Percentiles rank a stretch among this genome's conserved stretches.
phyloP scores from a whole-genome alignment of 1,140 invertebrate species.

The Orius insidiosus region DNA sequence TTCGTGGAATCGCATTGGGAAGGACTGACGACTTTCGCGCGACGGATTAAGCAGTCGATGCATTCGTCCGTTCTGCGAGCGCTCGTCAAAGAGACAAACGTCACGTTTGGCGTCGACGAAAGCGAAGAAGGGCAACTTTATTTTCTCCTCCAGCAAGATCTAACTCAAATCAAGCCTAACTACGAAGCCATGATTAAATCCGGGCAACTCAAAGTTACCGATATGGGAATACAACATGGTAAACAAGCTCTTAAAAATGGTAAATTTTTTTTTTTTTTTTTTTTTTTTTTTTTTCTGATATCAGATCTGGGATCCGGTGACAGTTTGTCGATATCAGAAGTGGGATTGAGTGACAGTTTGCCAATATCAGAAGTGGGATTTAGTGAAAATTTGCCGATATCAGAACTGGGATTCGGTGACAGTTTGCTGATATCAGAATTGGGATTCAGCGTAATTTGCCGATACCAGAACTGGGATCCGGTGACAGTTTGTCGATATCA shows the following conservation, averaged over 20 bases:
- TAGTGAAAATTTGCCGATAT: too few relatives aligned
- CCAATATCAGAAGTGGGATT: too few relatives aligned
- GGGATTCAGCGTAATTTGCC: too few relatives aligned
- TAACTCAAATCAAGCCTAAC: slow-evolving; percentile 66
- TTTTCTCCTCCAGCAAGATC: slow-evolving; percentile 52
- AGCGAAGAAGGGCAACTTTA: slow-evolving; percentile 41
- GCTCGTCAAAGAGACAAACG: slow-evolving; percentile 55
- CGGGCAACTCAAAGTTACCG: slow-evolving; percentile 60
- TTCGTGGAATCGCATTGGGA: slow-evolving; percentile 96
- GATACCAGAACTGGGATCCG: too few relatives aligned
- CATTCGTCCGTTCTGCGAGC: slow-evolving; percentile 58
- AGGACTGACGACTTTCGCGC: slow-evolving; percentile 79
- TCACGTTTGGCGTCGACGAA: slow-evolving; percentile 48
- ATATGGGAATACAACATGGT: slow-evolving; percentile 69
- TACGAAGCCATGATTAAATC: slow-evolving; percentile 76
- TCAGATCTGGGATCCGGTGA: too few relatives aligned
- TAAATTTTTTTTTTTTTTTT: too few relatives aligned
- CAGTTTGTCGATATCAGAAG: too few relatives aligned
- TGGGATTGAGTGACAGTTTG: too few relatives aligned
- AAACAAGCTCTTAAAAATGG: slow-evolving; percentile 23
- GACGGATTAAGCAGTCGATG: slow-evolving; percentile 84
- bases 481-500: too few relatives aligned
- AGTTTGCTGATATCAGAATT: too few relatives aligned
- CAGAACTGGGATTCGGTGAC: too few relatives aligned
- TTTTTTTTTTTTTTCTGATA: too few relatives aligned